phyloP scores from a whole-genome alignment of 2,797 vertebrate species.

The Philypnodon macrostomus region DNA sequence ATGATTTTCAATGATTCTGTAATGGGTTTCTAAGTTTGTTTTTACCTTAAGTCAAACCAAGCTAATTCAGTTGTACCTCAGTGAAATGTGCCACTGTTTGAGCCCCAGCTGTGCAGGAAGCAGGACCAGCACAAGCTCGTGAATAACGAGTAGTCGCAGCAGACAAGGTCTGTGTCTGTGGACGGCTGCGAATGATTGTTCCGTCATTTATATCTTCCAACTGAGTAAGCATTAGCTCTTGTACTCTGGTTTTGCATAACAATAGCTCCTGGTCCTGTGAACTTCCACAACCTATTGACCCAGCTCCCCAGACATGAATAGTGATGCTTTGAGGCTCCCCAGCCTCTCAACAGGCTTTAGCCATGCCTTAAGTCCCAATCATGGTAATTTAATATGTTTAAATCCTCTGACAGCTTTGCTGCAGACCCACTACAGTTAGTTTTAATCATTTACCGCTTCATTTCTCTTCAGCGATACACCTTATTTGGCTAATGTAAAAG shows the following conservation, averaged over 20 bases:
- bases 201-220: constrained; percentile 97
- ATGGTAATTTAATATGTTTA: constrained; percentile 99
- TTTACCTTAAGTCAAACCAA: background rate
- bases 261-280: constrained; percentile 93
- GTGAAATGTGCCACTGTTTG: constrained; percentile 10
- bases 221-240: constrained; percentile 86
- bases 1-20: too few relatives aligned
- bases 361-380: constrained; percentile 95
- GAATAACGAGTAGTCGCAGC: constrained; percentile 74
- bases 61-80: background rate
- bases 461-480: constrained; percentile 83
- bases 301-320: constrained; percentile 89
- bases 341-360: constrained; percentile 89
- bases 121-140: constrained; percentile 46
- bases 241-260: constrained; percentile 92
- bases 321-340: constrained; percentile 82
- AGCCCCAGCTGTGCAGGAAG: constrained; percentile 24
- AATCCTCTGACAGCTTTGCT: constrained; percentile 89
- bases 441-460: constrained; percentile 92
- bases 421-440: constrained; percentile 89
- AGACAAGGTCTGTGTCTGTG: constrained; percentile 72
- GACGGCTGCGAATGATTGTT: constrained; percentile 84
- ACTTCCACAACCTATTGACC: constrained; percentile 94
- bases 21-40: background rate
- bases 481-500: constrained; percentile 83